Evolutionary conservation across 92 coral and sea anemone species (phyloP).

Genomic region (Umimayanthus kanabou): DNA sequence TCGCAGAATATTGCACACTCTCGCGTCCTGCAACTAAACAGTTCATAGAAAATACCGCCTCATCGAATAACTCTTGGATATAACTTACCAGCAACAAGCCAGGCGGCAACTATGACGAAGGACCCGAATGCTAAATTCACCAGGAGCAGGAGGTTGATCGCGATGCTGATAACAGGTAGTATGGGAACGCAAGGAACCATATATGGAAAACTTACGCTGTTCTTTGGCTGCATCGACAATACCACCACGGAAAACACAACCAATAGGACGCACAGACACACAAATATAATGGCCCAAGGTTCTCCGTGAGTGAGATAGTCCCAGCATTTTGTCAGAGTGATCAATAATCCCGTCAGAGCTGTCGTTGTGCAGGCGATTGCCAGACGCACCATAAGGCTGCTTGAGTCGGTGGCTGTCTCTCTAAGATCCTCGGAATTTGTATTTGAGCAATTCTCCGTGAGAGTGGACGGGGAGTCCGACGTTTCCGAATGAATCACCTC

Average conservation of each 20-base stretch:
- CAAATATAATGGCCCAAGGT: background rate
- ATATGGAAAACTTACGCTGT: background rate
- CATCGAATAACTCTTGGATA: no score
- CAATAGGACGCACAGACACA: background rate
- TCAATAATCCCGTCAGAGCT: background rate
- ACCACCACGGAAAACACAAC: background rate
- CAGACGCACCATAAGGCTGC: background rate
- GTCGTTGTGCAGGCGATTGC: background rate
- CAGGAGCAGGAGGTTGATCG: background rate
- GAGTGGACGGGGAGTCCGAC: background rate
- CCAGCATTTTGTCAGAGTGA: background rate
- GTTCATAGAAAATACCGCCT: no score
- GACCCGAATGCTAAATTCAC: background rate
- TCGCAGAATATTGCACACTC: no score
- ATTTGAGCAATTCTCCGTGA: background rate
- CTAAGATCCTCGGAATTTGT: background rate
- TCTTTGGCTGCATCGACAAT: background rate
- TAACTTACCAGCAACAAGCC: slow-evolving; percentile 1
- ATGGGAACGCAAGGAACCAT: background rate
- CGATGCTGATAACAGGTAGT: background rate
- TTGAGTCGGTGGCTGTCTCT: background rate
- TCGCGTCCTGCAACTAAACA: no score
- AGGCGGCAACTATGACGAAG: background rate
- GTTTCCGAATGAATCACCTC: background rate
- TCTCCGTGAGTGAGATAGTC: background rate